phyloP scores from a whole-genome alignment of 2,888 invertebrate species.

The Hoplodrina ambigua region DNA sequence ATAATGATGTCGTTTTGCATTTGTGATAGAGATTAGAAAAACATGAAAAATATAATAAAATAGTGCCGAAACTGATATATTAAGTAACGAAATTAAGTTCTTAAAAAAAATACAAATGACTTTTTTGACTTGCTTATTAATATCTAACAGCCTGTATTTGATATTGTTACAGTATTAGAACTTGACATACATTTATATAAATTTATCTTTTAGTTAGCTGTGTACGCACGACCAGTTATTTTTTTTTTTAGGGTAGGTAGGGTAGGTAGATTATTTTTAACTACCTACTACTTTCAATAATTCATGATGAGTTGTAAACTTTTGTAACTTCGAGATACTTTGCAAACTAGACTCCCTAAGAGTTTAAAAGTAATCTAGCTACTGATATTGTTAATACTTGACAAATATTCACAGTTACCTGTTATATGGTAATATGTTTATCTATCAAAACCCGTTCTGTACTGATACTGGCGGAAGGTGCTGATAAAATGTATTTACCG shows the following conservation, averaged over 20 bases:
- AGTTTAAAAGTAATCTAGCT: slow-evolving; percentile 31
- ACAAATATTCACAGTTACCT: slow-evolving; percentile 34
- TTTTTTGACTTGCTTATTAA: not conserved
- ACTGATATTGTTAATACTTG: slow-evolving; percentile 18
- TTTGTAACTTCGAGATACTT: slow-evolving; percentile 5
- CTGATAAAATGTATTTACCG: slow-evolving; percentile 35
- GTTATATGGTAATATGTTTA: slow-evolving; percentile 33
- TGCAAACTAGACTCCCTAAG: too few species aligned
- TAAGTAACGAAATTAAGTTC: too few species aligned
- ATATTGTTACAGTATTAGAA: not conserved
- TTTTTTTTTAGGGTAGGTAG: not conserved
- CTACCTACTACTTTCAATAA: not conserved
- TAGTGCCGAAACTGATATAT: too few species aligned
- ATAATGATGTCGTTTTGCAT: too few species aligned
- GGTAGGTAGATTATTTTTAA: too few species aligned
- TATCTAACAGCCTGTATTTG: not conserved
- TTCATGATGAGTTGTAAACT: not conserved
- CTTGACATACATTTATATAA: not conserved
- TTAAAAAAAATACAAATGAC: not conserved
- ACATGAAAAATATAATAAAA: too few species aligned
- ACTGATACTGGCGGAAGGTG: slow-evolving; percentile 26
- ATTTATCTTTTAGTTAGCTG: too few species aligned
- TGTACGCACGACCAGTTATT: not conserved
- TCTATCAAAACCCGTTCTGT: slow-evolving; percentile 46
- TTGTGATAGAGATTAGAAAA: too few species aligned